These are phyloP conservation scores for Alosa sapidissima DNA, from an alignment of 2,797 vertebrate species.

Conservation along the genomic window DNA sequence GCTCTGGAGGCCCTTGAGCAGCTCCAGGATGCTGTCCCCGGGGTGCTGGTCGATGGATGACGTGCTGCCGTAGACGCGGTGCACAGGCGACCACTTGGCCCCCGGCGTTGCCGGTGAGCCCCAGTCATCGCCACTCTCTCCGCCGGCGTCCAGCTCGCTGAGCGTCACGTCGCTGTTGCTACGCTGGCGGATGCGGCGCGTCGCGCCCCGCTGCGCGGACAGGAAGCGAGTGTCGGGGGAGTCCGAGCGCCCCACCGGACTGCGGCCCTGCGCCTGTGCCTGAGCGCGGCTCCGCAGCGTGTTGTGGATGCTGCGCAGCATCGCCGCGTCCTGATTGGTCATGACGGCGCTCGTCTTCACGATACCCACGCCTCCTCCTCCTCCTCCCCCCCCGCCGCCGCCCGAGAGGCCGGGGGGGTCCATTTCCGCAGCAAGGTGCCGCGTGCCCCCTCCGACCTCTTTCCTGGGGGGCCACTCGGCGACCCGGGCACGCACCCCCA, in stretches of 20 bases:
- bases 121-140: constrained; percentile 93
- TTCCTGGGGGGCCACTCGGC: constrained; percentile 97
- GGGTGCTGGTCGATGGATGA: constrained; percentile 97
- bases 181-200: constrained; percentile 84
- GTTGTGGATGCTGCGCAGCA: constrained; percentile 93
- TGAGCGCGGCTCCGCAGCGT: constrained; percentile 88
- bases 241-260: not conserved
- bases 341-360: constrained; percentile 79
- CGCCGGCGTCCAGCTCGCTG: constrained; percentile 91
- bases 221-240: constrained; percentile 81
- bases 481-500: constrained; percentile 95
- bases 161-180: constrained; percentile 98
- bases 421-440: constrained; percentile 61
- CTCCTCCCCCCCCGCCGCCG: constrained; percentile 63
- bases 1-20: constrained; percentile 89
- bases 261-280: constrained; percentile 65
- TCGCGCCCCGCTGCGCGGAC: constrained; percentile 80
- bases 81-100: constrained; percentile 88
- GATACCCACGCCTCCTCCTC: constrained; percentile 69
- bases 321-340: constrained; percentile 88
- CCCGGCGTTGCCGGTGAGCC: constrained; percentile 57
- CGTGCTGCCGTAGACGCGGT: constrained; percentile 95
- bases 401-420: constrained; percentile 57
- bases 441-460: constrained; percentile 67
- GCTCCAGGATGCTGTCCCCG: constrained; percentile 92